phyloP scores from a whole-genome alignment of 1,140 invertebrate genomes.

The Ruditapes philippinarum region DNA sequence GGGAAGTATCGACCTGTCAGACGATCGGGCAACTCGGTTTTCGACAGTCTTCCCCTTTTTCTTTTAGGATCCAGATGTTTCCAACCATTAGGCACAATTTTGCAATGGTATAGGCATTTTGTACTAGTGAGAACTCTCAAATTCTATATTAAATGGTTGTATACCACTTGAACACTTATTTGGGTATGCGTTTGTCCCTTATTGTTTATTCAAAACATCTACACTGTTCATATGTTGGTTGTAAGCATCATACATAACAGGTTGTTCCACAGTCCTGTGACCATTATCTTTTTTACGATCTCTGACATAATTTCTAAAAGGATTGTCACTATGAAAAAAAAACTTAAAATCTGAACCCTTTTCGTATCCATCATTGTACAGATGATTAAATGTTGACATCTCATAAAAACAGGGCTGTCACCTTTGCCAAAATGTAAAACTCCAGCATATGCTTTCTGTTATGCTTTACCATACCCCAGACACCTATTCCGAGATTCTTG shows the following conservation, averaged over 20 bases:
- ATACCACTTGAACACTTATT: conserved; percentile 36
- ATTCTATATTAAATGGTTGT: conserved; percentile 6
- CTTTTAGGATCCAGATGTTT: neutral
- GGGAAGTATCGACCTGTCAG: neutral
- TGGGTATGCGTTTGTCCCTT: conserved; percentile 13
- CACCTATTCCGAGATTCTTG: conserved; percentile 27
- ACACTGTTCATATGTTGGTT: conserved; percentile 40
- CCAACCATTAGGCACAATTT: neutral
- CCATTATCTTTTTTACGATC: neutral
- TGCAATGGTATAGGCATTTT: neutral
- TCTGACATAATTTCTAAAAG: neutral
- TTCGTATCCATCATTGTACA: conserved; percentile 45
- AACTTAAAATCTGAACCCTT: conserved; percentile 4
- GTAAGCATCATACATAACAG: neutral
- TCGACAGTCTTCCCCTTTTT: neutral
- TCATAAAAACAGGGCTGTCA: neutral
- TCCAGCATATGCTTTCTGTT: conserved; percentile 22
- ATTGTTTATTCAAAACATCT: conserved; percentile 39
- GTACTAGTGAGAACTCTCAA: conserved; percentile 16
- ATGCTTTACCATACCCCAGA: conserved; percentile 49
- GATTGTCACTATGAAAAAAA: neutral
- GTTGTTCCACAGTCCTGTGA: neutral
- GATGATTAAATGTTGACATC: neutral
- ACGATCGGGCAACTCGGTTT: neutral
- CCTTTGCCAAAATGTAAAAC: conserved; percentile 25